Evolutionary conservation across 2,113 vertebrate genomes (phyloP).

Genomic region (Garra rufa): DNA sequence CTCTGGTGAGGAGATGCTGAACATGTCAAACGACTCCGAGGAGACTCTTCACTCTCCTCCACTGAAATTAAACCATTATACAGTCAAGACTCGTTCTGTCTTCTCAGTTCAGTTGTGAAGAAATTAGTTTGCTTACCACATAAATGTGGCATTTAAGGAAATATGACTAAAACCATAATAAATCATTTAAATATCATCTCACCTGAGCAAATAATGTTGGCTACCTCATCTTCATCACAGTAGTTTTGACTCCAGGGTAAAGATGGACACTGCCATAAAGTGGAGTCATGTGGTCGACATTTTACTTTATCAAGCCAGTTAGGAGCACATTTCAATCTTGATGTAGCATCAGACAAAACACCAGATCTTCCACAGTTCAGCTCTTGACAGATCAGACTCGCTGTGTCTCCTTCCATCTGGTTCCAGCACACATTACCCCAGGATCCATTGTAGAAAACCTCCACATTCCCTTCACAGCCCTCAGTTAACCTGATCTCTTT

Average conservation of each 20-base stretch:
- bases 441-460: no score
- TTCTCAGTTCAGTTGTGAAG: no score
- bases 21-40: not conserved
- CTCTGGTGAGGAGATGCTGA: not conserved
- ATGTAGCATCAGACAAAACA: not conserved
- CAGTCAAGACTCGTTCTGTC: no score
- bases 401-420: no score
- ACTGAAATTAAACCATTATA: not conserved
- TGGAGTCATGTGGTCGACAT: slow-evolving; percentile 40
- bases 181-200: not conserved
- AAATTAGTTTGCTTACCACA: not conserved
- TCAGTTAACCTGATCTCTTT: no score
- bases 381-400: no score
- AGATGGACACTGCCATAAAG: slow-evolving; percentile 40
- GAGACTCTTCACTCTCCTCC: not conserved
- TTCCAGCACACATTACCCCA: no score
- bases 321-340: not conserved
- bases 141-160: not conserved
- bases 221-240: slow-evolving; percentile 8
- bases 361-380: not conserved
- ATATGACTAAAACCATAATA: not conserved
- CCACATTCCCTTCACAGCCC: no score
- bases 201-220: slow-evolving; percentile 24
- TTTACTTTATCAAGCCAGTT: slow-evolving; percentile 10
- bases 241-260: slow-evolving; percentile 27